phyloP scores from a whole-genome alignment of 1,140 invertebrate species.

The Aphelinus certus region DNA sequence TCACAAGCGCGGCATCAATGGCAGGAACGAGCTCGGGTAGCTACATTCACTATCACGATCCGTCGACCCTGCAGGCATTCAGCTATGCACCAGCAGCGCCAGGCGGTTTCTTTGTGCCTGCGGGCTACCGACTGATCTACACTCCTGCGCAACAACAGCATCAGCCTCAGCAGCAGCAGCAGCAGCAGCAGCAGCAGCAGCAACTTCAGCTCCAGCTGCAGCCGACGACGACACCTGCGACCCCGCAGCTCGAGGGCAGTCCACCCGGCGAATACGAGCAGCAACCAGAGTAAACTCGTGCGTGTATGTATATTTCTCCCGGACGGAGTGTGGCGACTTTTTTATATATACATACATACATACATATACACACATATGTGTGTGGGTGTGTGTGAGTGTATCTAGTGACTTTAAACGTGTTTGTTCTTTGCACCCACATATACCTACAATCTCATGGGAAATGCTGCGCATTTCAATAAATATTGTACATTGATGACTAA shows the following conservation, averaged over 20 bases:
- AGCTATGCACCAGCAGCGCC: conserved; percentile 50
- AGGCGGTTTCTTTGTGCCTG: conserved; percentile 59
- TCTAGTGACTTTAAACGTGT: conserved; percentile 24
- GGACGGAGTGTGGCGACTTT: conserved; percentile 19
- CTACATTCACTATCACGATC: conserved; percentile 59
- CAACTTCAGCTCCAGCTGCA: conserved; percentile 48
- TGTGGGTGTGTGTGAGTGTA: background rate
- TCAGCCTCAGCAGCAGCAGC: conserved; percentile 52
- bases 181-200: conserved; percentile 53
- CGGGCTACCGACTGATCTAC: conserved; percentile 61
- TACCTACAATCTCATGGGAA: conserved; percentile 5
- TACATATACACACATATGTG: no score
- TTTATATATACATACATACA: background rate
- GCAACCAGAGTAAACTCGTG: background rate
- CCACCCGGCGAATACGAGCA: conserved; percentile 48
- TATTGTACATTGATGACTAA: conserved; percentile 21
- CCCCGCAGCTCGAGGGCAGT: conserved; percentile 50
- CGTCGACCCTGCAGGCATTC: conserved; percentile 41
- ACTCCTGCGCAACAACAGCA: conserved; percentile 41
- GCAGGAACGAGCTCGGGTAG: conserved; percentile 27
- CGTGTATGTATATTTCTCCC: conserved; percentile 10
- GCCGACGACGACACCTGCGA: conserved; percentile 4
- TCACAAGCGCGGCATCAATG: conserved; percentile 34
- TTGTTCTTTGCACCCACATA: conserved; percentile 7
- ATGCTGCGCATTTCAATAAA: conserved; percentile 38